phyloP scores from a whole-genome alignment of 2,888 invertebrate genomes.

The Epirrita christyi region DNA sequence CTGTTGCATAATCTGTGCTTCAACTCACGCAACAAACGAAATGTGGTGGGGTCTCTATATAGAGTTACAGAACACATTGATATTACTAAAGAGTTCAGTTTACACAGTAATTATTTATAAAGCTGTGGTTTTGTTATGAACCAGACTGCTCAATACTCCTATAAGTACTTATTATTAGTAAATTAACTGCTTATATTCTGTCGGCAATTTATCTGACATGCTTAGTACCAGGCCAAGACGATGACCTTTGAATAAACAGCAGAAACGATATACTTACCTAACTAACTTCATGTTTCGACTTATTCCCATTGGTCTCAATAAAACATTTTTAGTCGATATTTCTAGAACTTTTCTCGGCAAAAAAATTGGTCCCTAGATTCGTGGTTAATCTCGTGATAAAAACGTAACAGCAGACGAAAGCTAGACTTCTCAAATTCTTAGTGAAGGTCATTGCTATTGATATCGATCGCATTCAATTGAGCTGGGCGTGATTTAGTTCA shows the following conservation, averaged over 20 bases:
- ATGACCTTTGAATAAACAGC: not conserved
- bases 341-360: conserved; percentile 14
- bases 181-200: not conserved
- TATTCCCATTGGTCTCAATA: not conserved
- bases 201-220: not conserved
- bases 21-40: conserved; percentile 11
- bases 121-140: not conserved
- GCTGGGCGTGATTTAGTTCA: conserved; percentile 18
- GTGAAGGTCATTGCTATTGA: conserved; percentile 47
- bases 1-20: conserved; percentile 7
- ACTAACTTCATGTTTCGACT: not conserved
- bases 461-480: conserved; percentile 43
- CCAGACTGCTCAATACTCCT: not conserved
- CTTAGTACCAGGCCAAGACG: not conserved
- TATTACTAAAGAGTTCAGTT: not conserved
- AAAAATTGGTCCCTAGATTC: conserved; percentile 27
- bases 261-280: not conserved
- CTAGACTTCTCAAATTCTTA: conserved; percentile 47
- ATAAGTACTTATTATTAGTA: too few relatives aligned
- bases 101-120: not conserved
- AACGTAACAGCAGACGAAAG: conserved; percentile 34
- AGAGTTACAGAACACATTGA: conserved; percentile 1
- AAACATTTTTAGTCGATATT: conserved; percentile 5
- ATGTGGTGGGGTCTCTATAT: conserved; percentile 5
- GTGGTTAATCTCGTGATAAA: conserved; percentile 34